Base-by-base conservation (phyloP, 2,113 vertebrate species). In the Aptenodytes patagonicus region DNA sequence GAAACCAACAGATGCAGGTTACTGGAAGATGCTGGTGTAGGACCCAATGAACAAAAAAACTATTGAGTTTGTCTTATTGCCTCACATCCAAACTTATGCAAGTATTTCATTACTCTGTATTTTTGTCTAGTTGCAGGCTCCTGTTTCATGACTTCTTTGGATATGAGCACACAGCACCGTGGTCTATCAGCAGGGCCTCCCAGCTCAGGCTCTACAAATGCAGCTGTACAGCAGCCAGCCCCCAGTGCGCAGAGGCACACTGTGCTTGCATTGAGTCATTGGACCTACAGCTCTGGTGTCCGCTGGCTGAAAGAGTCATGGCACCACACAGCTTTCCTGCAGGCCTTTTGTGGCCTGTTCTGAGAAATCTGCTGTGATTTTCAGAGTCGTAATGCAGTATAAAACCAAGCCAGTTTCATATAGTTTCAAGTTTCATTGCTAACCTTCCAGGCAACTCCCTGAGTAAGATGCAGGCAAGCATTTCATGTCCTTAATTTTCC, bases 1-100 rank as follows among this genome's bases (percentile, higher is more conserved):
- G 40, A 90, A 78, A 25, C n/a, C 55, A 80, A n/a, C 24, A 95
- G 49, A 83, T 91, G 77, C 47, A 73, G n/a, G 65, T 95, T 95
- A 93, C 89, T 95, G 87, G 91, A 96, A 96, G 81, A 85, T 85
- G n/a, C 25, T 84, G 17, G 17, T 94, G 24, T 47, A 93, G 52
- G 21, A 83, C 58, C 7, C 32, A 51, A 40, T 6, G 17, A 93
- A 86, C 10, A 65, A 79, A 92, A 87, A 81, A 65, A 17, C 7
- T 46, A 7, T 21, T 91, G 81, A 91, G 58, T 14, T 62, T 82
- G 40, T 44, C 17, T 34, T 65, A 82, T 89, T 96, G 58, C 73
- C 46, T 91, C 78, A 95, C 34, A 71, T 28, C 19, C 52, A 61
- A 69, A 61, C 31, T 95, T 94, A 49, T 76, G 71, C 75, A 86